Conservation (phyloP, 2,113 vertebrate species). For the Dicentrarchus labrax region DNA sequence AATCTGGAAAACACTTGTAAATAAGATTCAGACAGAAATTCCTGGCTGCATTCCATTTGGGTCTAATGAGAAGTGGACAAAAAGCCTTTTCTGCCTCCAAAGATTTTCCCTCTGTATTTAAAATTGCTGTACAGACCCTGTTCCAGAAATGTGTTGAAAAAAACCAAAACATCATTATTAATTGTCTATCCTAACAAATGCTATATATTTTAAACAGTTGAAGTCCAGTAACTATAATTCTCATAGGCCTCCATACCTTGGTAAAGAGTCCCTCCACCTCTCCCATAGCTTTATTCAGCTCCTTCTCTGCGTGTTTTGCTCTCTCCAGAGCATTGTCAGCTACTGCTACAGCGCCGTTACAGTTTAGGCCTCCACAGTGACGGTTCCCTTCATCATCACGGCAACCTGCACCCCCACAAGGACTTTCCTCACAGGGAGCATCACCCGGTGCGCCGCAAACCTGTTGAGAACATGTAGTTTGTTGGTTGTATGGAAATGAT, state of each 20-base stretch:
- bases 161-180: not conserved
- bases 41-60: not conserved
- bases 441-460: slow-evolving; percentile 90
- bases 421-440: slow-evolving; percentile 89
- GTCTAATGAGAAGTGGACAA: not conserved
- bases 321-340: slow-evolving; percentile 90
- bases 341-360: slow-evolving; percentile 88
- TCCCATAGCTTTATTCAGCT: slow-evolving; percentile 89
- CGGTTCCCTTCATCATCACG: slow-evolving; percentile 91
- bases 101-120: not conserved
- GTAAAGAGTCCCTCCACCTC: slow-evolving; percentile 89
- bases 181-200: not conserved
- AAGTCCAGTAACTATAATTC: not conserved
- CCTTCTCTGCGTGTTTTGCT: slow-evolving; percentile 89
- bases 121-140: not conserved
- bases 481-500: not conserved
- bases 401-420: slow-evolving; percentile 94
- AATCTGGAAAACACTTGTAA: not conserved
- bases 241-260: slow-evolving; percentile 77
- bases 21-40: not conserved
- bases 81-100: not conserved
- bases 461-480: slow-evolving; percentile 76
- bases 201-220: not conserved
- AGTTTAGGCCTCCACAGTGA: slow-evolving; percentile 94
- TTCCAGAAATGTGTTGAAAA: not conserved